Conservation (phyloP, 2,888 invertebrate species). For the Eristalis pertinax region DNA sequence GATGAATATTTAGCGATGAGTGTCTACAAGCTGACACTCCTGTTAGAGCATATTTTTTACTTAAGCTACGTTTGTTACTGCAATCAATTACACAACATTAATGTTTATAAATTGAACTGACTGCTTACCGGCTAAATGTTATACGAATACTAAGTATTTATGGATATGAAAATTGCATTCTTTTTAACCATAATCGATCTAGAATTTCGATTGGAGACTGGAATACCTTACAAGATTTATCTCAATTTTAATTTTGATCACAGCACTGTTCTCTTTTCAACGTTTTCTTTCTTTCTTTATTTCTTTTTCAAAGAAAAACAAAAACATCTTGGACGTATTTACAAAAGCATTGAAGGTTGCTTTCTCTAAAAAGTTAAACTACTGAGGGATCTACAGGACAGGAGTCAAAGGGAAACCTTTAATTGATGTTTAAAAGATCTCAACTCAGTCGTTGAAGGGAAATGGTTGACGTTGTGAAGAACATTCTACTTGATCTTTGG, state of each 20-base stretch:
- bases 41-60: too few species aligned
- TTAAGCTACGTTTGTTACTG: too few species aligned
- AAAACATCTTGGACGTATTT: neutral
- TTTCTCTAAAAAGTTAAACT: too few species aligned
- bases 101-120: neutral
- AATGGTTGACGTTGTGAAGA: too few species aligned
- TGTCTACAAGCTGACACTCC: too few species aligned
- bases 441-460: too few species aligned
- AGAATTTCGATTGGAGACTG: neutral
- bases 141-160: neutral
- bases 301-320: too few species aligned
- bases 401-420: too few species aligned
- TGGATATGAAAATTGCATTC: neutral
- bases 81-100: neutral
- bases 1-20: too few species aligned
- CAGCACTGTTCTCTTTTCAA: neutral
- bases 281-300: neutral
- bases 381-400: too few species aligned
- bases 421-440: too few species aligned
- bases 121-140: neutral
- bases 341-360: neutral
- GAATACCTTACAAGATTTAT: neutral
- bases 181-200: neutral
- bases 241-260: neutral
- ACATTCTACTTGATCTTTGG: too few species aligned